Conservation (phyloP, 2,888 invertebrate genomes). For the Callyntrura guangdongensis region DNA sequence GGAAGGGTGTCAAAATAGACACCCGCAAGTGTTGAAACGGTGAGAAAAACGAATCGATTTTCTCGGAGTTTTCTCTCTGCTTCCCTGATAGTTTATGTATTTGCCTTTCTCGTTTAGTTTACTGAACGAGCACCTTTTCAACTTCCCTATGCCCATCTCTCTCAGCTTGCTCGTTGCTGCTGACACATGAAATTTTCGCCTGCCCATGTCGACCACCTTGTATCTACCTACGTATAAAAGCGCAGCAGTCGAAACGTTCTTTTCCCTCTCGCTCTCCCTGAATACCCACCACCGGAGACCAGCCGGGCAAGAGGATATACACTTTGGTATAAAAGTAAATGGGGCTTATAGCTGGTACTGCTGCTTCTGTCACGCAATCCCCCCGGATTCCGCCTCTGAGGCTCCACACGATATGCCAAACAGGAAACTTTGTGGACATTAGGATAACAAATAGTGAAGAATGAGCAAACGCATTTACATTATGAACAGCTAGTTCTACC, state of each 20-base stretch:
- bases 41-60: slow-evolving; percentile 84
- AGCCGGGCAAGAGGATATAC: slow-evolving; percentile 16
- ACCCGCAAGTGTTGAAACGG: slow-evolving; percentile 83
- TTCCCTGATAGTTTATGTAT: slow-evolving; percentile 12
- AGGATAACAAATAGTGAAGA: slow-evolving; percentile 77
- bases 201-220: slow-evolving; percentile 50
- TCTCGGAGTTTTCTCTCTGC: slow-evolving; percentile 79
- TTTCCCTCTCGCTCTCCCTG: slow-evolving; percentile 8
- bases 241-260: background rate
- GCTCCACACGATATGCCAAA: slow-evolving; percentile 75
- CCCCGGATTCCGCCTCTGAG: slow-evolving; percentile 76
- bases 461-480: slow-evolving; percentile 54
- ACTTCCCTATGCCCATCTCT: background rate
- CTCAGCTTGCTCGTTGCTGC: slow-evolving; percentile 42
- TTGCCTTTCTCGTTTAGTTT: slow-evolving; percentile 45
- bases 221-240: background rate
- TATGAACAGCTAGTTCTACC: background rate
- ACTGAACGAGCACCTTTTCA: slow-evolving; percentile 47
- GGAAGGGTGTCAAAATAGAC: slow-evolving; percentile 83
- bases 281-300: slow-evolving; percentile 22
- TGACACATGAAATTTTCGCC: slow-evolving; percentile 56
- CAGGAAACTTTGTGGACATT: slow-evolving; percentile 74
- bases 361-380: slow-evolving; percentile 74
- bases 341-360: slow-evolving; percentile 18
- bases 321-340: slow-evolving; percentile 8